A percentile compares a stretch with the other conserved stretches of the same genome.
These are phyloP conservation scores for Tupaia tana DNA, from an alignment of 2,113 vertebrate species.

Conservation along the genomic window DNA sequence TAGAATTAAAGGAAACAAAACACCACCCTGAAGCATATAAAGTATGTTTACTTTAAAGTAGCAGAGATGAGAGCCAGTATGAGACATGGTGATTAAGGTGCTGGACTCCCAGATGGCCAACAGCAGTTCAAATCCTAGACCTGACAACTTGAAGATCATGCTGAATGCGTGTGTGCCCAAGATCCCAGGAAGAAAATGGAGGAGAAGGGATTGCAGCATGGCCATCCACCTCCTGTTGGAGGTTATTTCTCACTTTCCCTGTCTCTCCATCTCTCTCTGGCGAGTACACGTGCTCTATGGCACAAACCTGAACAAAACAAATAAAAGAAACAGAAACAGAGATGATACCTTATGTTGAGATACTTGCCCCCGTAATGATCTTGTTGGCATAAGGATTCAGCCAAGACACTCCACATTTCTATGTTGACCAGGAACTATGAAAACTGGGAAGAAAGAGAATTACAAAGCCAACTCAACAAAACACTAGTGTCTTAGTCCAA, in stretches of 20 bases:
- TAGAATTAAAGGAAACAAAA: slow-evolving; percentile 39
- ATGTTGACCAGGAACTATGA: slow-evolving; percentile 35
- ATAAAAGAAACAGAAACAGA: background rate
- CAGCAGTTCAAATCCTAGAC: no score
- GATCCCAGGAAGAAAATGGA: no score
- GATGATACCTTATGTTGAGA: background rate
- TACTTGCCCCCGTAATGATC: slow-evolving; percentile 39
- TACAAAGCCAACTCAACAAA: slow-evolving; percentile 59
- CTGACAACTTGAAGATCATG: no score
- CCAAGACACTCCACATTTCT: slow-evolving; percentile 58
- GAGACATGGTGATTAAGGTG: no score
- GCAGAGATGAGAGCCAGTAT: background rate
- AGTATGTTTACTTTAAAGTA: background rate
- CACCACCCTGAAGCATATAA: background rate
- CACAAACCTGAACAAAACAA: no score
- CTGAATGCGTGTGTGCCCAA: no score
- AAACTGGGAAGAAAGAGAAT: slow-evolving; percentile 39
- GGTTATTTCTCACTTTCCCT: no score
- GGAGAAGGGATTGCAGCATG: no score
- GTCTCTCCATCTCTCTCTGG: no score
- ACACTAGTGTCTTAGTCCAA: slow-evolving; percentile 25
- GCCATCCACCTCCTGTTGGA: no score
- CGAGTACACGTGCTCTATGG: no score
- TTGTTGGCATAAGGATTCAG: slow-evolving; percentile 40
- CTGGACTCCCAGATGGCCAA: no score